Base-by-base conservation (phyloP, 2,888 invertebrate species). In the Eumacrocentrus americanus region DNA sequence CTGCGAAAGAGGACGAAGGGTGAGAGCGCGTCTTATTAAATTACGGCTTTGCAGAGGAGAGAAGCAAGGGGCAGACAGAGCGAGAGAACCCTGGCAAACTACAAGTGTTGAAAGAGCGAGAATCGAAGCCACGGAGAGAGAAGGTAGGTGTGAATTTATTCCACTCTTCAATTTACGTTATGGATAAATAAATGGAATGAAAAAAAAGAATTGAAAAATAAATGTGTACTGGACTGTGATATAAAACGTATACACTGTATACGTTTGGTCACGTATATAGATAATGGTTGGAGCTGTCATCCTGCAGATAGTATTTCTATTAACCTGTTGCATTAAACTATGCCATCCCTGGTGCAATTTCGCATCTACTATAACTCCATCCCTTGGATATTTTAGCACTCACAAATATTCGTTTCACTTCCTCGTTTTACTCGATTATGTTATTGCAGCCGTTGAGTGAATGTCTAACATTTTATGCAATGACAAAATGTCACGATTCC, bases 191-290 rank as follows among this genome's bases (percentile, higher is more conserved):
- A 37, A 35, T 18, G n/a, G n/a, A n/a, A n/a, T n/a, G n/a, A n/a
- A n/a, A n/a, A n/a, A 11, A 35, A 35, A 20, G 34, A 14, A 11
- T 7, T 1, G 7, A 46, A 53, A 47, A 48, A 60, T 34, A 60
- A 40, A 40, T 42, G 20, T 4, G 11, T 11, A 42, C 20, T 20
- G 42, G 42, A 4, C 14, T 40, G 42, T 42, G 42, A 42, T 42
- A 42, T 42, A 11, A 42, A 40, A 40, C 20, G 66, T 66, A 67
- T 67, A 71, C 66, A 67, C n/a, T 65, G 66, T 67, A 70, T 67
- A 65, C 69, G 68, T 67, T 65, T 67, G 67, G 62, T 37, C 46
- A 53, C 51, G 48, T 55, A n/a, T 29, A 48, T 47, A 29, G 25
- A 38, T 34, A 51, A 16, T 23, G 23, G 34, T 34, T n/a, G 25